phyloP scores from a whole-genome alignment of 2,797 vertebrate species.

The Eulemur rubriventer region DNA sequence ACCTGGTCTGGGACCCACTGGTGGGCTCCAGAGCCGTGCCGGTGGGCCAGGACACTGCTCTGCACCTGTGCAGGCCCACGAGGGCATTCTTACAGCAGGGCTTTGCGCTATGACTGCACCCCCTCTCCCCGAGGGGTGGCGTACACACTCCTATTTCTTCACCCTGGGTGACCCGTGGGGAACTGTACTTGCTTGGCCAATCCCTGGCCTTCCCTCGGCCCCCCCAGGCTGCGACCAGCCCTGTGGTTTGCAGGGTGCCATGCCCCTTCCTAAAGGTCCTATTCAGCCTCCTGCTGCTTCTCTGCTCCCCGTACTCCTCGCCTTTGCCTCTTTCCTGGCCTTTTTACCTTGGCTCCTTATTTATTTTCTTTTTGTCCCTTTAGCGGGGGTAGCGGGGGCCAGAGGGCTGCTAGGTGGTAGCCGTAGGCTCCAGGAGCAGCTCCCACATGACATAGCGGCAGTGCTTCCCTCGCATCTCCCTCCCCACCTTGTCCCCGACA shows the following conservation, averaged over 20 bases:
- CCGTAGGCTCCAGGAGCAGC: neutral
- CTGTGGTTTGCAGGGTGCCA: neutral
- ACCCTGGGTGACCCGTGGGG: neutral
- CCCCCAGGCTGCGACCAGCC: neutral
- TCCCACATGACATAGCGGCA: neutral
- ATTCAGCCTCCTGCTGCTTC: slow-evolving; percentile 49
- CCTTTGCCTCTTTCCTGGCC: slow-evolving; percentile 41
- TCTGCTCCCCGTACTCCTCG: slow-evolving; percentile 28
- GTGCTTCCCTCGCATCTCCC: neutral
- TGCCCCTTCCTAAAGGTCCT: neutral
- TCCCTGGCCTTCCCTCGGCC: neutral
- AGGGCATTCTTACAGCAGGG: neutral
- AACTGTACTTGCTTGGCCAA: fast-evolving
- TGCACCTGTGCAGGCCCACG: fast-evolving
- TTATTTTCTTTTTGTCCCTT: slow-evolving; percentile 49
- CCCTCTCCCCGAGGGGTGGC: neutral
- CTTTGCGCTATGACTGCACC: fast-evolving
- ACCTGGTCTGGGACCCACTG: neutral
- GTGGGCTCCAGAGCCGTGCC: neutral
- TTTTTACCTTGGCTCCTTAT: slow-evolving; percentile 34
- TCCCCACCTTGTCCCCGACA: neutral
- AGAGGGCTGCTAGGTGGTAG: neutral
- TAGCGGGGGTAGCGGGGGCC: neutral
- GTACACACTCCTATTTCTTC: neutral
- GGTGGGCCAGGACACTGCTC: neutral